Base-by-base conservation (phyloP, 2,797 vertebrate species). In the Sebastes kiyomatsui region DNA sequence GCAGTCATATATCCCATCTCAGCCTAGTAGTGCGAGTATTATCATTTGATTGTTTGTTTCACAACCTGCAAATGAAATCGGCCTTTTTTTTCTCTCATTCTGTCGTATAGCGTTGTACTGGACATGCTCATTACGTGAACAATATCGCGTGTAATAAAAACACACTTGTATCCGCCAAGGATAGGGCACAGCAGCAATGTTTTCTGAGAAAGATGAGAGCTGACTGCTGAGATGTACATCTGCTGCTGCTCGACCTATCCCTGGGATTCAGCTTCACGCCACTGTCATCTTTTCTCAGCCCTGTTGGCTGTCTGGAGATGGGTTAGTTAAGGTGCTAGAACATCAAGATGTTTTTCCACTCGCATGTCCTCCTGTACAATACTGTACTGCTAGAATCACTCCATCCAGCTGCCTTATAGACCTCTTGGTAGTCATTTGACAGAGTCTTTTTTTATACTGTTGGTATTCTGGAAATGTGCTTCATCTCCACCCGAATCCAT, bases 141-240 rank as follows among this genome's bases (percentile, higher is more conserved):
- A 75, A 42, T 28, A 62, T 75, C 14, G n/a, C 52, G 9, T 66
- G 30, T 54, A 16, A 65, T 68, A 12, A 64, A 56, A 61, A 38
- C 46, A 52, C 12, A 23, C 12, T 18, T 22, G 22, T 28, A 25
- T 76, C 71, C 7, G 33, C 33, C 32, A n/a, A 55, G 49, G 28
- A 77, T 7, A 6, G 12, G 5, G 30, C 13, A 55, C 5, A 35
- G 72, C 27, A 72, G 22, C 42, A 42, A 8, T 71, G 72, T 46
- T 66, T 60, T 74, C 20, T 76, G 77, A 84, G 71, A 80, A 30
- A 72, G 75, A 90, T 75, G 72, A 69, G 78, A 75, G 67, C 23
- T 18, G 83, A 83, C 72, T 73, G 75, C 81, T 56, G 82, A 84
- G 78, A 81, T 67, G 52, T 81, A 54, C 65, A 72, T 79, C 82